A percentile compares a stretch with the other conserved stretches of the same genome.
These are phyloP conservation scores for Bettongia penicillata DNA, from an alignment of 2,113 vertebrate genomes.

Conservation along the genomic window DNA sequence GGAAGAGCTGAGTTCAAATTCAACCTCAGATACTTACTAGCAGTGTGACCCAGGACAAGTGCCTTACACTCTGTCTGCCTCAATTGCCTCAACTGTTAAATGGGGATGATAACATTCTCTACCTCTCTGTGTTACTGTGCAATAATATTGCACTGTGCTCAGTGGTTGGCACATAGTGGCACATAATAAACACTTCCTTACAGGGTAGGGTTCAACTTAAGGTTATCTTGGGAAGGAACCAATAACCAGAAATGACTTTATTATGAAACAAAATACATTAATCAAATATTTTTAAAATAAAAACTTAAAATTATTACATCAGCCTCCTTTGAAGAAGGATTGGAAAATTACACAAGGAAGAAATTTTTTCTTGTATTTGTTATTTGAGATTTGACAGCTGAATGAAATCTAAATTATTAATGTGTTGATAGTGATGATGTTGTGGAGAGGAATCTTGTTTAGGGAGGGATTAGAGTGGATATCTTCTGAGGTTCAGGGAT, in stretches of 20 bases:
- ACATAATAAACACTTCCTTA: background rate
- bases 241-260: background rate
- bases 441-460: background rate
- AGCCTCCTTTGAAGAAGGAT: background rate
- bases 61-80: background rate
- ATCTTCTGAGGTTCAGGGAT: background rate
- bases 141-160: background rate
- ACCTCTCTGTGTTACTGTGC: background rate
- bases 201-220: background rate
- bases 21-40: background rate
- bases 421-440: background rate
- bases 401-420: slow-evolving; percentile 5
- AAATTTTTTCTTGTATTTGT: slow-evolving; percentile 11
- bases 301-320: background rate
- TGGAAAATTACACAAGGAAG: background rate
- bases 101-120: background rate
- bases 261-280: background rate
- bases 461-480: background rate
- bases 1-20: background rate
- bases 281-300: background rate
- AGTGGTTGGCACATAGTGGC: background rate
- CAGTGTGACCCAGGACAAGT: background rate
- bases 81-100: background rate
- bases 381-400: slow-evolving; percentile 30
- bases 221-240: background rate